A percentile compares a stretch with the other conserved stretches of the same genome.
Evolutionary conservation across 2,797 vertebrate genomes (phyloP).

Genomic region (Poecilia velifera): DNA sequence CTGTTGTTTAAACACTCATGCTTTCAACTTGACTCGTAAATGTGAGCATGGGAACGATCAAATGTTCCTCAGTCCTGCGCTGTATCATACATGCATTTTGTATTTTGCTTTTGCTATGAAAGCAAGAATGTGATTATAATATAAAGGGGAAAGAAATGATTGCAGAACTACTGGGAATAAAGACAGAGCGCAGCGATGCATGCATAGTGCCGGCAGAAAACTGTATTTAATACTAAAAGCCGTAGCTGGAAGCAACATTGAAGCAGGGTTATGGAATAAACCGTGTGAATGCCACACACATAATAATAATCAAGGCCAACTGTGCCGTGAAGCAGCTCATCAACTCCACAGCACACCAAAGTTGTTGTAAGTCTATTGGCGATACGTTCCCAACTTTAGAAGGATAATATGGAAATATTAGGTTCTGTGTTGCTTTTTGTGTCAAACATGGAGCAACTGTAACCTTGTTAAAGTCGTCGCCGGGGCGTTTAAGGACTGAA

Average conservation of each 20-base stretch:
- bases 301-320: constrained; percentile 12
- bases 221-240: background rate
- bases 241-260: background rate
- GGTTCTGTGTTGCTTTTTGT: background rate
- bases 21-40: background rate
- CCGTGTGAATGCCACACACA: background rate
- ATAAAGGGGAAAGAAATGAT: background rate
- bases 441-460: background rate
- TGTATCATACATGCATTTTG: background rate
- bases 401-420: background rate
- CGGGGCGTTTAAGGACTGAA: background rate
- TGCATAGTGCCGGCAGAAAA: background rate
- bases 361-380: background rate
- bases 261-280: background rate
- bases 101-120: background rate
- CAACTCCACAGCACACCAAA: background rate
- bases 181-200: background rate
- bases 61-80: background rate
- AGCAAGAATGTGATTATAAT: background rate
- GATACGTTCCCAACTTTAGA: background rate
- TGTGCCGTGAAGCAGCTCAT: background rate
- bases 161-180: background rate
- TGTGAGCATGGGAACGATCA: background rate
- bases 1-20: background rate
- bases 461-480: background rate